phyloP scores from a whole-genome alignment of 2,113 vertebrate species.

The Anguilla japonica region DNA sequence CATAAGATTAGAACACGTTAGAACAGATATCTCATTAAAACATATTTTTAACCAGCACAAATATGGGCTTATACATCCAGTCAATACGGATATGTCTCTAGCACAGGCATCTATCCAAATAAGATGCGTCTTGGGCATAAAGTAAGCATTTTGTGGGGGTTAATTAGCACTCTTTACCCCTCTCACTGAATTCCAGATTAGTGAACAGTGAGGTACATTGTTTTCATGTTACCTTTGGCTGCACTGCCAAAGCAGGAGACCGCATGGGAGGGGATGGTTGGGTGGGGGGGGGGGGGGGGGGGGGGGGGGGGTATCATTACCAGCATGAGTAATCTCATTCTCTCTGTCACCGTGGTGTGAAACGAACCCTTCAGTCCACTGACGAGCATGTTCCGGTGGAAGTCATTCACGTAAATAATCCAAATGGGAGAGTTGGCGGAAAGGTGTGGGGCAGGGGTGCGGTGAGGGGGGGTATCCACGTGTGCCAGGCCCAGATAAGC shows the following conservation, averaged over 20 bases:
- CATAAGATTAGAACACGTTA: not conserved
- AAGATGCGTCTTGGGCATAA: not conserved
- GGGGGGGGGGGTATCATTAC: not conserved
- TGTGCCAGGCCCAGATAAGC: not conserved
- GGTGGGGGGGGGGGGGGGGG: too few relatives aligned
- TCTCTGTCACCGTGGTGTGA: not conserved
- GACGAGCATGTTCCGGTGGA: conserved; percentile 8
- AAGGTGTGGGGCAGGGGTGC: not conserved
- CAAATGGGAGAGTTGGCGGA: not conserved
- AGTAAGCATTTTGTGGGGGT: not conserved
- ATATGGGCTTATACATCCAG: too few relatives aligned
- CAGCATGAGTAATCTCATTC: not conserved
- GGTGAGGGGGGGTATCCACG: not conserved
- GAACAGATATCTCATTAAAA: too few relatives aligned
- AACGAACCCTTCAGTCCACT: not conserved
- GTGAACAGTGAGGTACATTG: not conserved
- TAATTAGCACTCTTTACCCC: not conserved
- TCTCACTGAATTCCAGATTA: not conserved
- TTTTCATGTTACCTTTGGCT: not conserved
- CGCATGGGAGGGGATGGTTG: too few relatives aligned
- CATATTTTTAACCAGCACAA: too few relatives aligned
- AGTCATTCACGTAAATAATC: conserved; percentile 9
- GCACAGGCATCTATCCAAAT: too few relatives aligned
- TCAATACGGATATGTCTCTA: too few relatives aligned
- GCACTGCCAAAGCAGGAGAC: not conserved